Base-by-base conservation (phyloP, 2,797 vertebrate genomes). In the Chelon auratus region DNA sequence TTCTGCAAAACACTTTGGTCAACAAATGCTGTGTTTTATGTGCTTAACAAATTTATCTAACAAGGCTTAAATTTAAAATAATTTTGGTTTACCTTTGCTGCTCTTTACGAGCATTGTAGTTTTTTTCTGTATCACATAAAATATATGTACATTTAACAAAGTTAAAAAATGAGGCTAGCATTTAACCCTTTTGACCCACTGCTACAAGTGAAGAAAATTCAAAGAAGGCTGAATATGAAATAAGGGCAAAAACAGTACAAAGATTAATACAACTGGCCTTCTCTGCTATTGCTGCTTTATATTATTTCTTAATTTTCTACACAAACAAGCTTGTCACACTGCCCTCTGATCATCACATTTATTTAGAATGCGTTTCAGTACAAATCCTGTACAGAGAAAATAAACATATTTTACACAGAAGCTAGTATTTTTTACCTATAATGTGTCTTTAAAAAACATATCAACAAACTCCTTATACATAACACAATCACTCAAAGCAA, bases 301-400 rank as follows among this genome's bases (percentile, higher is more conserved):
- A 15, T 55, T 67, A 18, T 30, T 69, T 58, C 43, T 72, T 68
- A 57, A 50, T 74, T 63, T 17, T 9, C 3, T 22, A 11, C 9
- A 71, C 54, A 60, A 78, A 74, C 43, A 14, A 63, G 4, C 17
- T 60, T 36, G 20, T 18, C 15, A 70, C 17, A 72, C 30, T 36
- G 9, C 13, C 33, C 4, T 70, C 64, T 72, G 3, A 75, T 72
- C 30, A 54, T 57, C 7, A 59, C n/a, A 61, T 92, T 92, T 90
- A 92, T 91, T 93, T 60, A 78, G 83, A 88, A 81, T 64, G 54
- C 53, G 45, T 81, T 79, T 83, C 33, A 81, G 74, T 91, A 91
- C 63, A 93, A 90, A 90, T 78, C 47, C 11, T 83, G 83, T 74
- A 76, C 68, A 81, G 36, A 62, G 66, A 82, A 81, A 74, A 63